A percentile compares a stretch with the other conserved stretches of the same genome.
phyloP scores from a whole-genome alignment of 2,113 vertebrate species.

The Pelvicachromis taeniatus region DNA sequence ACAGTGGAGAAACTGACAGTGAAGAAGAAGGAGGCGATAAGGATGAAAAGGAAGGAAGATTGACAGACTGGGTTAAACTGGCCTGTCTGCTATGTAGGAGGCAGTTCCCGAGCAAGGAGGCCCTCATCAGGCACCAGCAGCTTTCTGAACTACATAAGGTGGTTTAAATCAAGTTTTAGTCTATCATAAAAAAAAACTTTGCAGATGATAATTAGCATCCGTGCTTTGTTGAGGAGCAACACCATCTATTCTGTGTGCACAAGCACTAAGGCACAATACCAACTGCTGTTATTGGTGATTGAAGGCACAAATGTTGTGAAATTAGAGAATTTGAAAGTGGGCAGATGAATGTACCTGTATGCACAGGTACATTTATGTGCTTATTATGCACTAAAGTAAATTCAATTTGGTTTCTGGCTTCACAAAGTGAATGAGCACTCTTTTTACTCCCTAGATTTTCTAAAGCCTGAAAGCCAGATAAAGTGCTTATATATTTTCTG shows the following conservation, averaged over 20 bases:
- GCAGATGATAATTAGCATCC: not conserved
- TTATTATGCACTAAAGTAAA: not conserved
- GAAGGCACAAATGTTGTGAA: not conserved
- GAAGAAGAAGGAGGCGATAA: constrained; percentile 80
- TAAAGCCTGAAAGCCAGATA: not conserved
- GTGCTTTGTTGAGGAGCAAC: not conserved
- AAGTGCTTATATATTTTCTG: not conserved
- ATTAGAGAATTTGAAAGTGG: not conserved
- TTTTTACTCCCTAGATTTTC: not conserved
- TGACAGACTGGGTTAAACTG: constrained; percentile 89
- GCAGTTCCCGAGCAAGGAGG: constrained; percentile 90
- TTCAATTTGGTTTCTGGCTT: not conserved
- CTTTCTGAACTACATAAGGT: constrained; percentile 91
- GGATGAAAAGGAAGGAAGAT: constrained; percentile 77
- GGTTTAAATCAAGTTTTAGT: not conserved
- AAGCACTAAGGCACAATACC: not conserved
- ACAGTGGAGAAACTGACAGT: constrained; percentile 84
- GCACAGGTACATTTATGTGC: not conserved
- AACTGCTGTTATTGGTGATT: not conserved
- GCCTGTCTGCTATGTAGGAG: constrained; percentile 87
- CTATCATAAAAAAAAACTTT: not conserved
- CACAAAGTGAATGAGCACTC: not conserved
- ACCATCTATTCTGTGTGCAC: not conserved
- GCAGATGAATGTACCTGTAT: not conserved
- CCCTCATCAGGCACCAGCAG: constrained; percentile 87